These are phyloP conservation scores for Cephalopterus ornatus DNA, from an alignment of 2,113 vertebrate genomes.

Conservation along the genomic window DNA sequence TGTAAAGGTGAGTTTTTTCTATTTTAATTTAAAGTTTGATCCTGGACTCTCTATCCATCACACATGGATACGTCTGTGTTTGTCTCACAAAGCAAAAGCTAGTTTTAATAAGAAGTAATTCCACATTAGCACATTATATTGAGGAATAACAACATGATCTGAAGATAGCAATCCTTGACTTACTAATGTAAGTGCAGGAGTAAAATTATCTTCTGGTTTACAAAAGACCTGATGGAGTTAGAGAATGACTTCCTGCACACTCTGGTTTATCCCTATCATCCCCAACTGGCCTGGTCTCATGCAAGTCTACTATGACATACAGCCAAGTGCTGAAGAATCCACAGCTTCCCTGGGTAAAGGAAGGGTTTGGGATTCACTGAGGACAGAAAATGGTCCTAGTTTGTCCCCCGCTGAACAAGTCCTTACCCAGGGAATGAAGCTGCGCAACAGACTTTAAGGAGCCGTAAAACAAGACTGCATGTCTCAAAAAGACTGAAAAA, in stretches of 20 bases:
- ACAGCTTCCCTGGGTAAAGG: not conserved
- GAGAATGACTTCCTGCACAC: not conserved
- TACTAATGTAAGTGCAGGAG: not conserved
- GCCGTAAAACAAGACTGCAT: not conserved
- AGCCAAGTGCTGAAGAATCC: not conserved
- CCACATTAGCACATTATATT: fast-evolving
- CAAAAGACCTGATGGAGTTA: not conserved
- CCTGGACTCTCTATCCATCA: not conserved
- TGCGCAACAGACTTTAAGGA: not conserved
- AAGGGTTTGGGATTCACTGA: not conserved
- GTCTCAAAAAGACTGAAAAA: not conserved
- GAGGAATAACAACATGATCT: not conserved
- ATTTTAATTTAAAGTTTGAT: not conserved
- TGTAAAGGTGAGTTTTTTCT: not conserved
- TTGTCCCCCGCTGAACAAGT: not conserved
- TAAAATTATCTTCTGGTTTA: not conserved
- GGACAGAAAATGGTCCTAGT: not conserved
- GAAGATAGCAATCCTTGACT: not conserved
- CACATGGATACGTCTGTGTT: not conserved
- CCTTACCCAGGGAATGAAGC: not conserved
- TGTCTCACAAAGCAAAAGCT: not conserved
- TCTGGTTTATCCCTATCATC: not conserved
- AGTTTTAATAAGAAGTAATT: not conserved
- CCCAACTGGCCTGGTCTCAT: not conserved
- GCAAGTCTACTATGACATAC: not conserved